These are phyloP conservation scores for Balanococcus diminutus DNA, from an alignment of 2,888 invertebrate genomes.

Conservation along the genomic window DNA sequence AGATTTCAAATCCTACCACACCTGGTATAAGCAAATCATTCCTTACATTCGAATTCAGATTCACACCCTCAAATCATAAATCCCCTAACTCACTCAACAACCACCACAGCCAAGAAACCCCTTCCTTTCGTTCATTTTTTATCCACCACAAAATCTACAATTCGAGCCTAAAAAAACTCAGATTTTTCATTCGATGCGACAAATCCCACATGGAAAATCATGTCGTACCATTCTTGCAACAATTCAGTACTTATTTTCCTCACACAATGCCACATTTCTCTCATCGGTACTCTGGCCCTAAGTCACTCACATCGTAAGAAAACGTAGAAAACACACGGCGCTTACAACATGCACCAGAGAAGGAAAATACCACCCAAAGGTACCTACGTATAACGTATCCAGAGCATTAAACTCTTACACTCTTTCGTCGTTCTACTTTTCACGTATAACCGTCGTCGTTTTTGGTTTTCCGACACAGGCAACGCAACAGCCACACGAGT, in stretches of 20 bases:
- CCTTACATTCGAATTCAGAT: too few species aligned
- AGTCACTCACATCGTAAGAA: neutral
- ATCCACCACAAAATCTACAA: neutral
- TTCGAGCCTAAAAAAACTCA: neutral
- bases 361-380: neutral
- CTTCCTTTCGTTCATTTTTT: neutral
- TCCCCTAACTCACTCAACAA: too few species aligned
- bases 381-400: neutral
- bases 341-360: neutral
- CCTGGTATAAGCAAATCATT: too few species aligned
- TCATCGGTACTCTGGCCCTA: neutral
- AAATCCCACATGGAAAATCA: conserved; percentile 4
- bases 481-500: neutral
- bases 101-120: too few species aligned
- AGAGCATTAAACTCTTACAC: neutral
- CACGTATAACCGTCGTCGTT: neutral
- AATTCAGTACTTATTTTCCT: neutral
- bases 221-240: neutral
- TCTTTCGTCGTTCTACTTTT: neutral
- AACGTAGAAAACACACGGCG: neutral
- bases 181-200: neutral
- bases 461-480: neutral
- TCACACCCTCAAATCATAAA: too few species aligned
- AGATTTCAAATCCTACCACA: too few species aligned
- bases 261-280: neutral